Evolutionary conservation across 1,140 invertebrate genomes (phyloP).

Genomic region (Ctenoplectra terminalis): DNA sequence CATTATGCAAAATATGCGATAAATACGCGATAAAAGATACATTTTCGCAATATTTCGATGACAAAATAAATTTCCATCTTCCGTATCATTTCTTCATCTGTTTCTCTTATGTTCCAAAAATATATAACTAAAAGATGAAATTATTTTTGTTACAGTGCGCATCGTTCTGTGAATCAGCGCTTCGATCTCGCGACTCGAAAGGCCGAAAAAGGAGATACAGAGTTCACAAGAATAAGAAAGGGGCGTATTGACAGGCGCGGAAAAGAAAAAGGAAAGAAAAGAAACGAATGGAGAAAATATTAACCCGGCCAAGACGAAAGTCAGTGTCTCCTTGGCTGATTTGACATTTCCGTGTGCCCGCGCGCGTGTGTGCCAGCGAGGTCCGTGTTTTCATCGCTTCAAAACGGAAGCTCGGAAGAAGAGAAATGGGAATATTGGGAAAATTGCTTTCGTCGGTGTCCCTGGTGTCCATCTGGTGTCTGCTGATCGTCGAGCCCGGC

Average conservation of each 20-base stretch:
- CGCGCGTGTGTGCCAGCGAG: slow-evolving; percentile 3
- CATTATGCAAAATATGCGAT: no score
- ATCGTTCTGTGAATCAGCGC: not conserved
- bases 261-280: not conserved
- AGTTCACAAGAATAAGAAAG: not conserved
- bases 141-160: not conserved
- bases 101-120: no score
- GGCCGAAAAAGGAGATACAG: not conserved
- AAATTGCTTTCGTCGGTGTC: slow-evolving; percentile 48
- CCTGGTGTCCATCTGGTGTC: slow-evolving; percentile 56
- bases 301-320: slow-evolving; percentile 29
- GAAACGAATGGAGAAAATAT: slow-evolving; percentile 32
- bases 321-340: slow-evolving; percentile 41
- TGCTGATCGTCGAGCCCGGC: slow-evolving; percentile 43
- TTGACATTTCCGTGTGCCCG: slow-evolving; percentile 40
- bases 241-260: not conserved
- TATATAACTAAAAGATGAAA: not conserved
- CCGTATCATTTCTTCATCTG: no score
- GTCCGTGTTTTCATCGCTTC: slow-evolving; percentile 43
- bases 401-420: slow-evolving; percentile 28
- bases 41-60: no score
- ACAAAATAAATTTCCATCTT: no score
- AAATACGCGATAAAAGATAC: no score
- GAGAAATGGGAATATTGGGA: slow-evolving; percentile 55
- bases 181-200: not conserved